These are phyloP conservation scores for Drosophila mayaguana DNA, from an alignment of 2,888 invertebrate genomes.

Conservation along the genomic window DNA sequence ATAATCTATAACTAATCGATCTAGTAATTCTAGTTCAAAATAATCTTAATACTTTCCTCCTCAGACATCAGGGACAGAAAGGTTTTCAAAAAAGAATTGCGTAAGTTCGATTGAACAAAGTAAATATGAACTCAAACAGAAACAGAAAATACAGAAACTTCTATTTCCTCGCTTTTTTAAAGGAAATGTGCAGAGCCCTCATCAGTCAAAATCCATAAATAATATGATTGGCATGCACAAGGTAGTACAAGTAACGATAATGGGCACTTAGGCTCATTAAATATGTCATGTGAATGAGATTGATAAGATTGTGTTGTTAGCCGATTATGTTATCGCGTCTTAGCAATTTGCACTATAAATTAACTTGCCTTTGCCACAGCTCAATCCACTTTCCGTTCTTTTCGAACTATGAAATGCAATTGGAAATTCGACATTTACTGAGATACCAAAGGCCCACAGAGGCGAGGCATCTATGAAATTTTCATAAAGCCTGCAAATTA, in stretches of 20 bases:
- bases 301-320: conserved; percentile 47
- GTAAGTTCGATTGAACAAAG: background rate
- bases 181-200: background rate
- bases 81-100: background rate
- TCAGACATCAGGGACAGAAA: background rate
- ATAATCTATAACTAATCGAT: background rate
- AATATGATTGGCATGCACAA: conserved; percentile 41
- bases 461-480: conserved; percentile 49
- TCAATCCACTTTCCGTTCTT: background rate
- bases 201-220: background rate
- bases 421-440: conserved; percentile 2
- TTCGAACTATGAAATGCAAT: conserved; percentile 8
- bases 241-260: conserved; percentile 40
- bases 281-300: conserved; percentile 39
- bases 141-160: conserved; percentile 5
- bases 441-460: conserved; percentile 2
- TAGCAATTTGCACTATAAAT: conserved; percentile 23
- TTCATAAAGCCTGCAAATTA: conserved; percentile 68
- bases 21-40: background rate
- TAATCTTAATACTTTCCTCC: background rate
- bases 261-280: conserved; percentile 38
- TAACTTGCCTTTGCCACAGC: background rate
- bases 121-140: background rate
- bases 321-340: conserved; percentile 42
- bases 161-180: background rate